A percentile compares a stretch with the other conserved stretches of the same genome.
These are phyloP conservation scores for Tenualosa ilisha DNA, from an alignment of 2,797 vertebrate genomes.

Conservation along the genomic window DNA sequence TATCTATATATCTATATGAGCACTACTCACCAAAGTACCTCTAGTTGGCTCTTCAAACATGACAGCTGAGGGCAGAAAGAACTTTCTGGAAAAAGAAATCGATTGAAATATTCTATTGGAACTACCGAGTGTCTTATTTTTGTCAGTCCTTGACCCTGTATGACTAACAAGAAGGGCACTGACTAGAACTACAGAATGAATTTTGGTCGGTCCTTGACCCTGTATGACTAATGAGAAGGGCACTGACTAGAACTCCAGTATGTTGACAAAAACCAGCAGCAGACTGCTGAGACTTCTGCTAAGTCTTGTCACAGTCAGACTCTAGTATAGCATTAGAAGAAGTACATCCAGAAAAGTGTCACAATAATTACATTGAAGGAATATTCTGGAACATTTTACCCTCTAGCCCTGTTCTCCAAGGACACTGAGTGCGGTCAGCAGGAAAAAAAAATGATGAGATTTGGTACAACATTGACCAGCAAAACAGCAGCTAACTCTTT, in stretches of 20 bases:
- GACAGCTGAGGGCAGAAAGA: background rate
- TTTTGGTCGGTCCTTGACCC: background rate
- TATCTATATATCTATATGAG: slow-evolving; percentile 24
- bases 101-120: background rate
- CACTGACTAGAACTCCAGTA: background rate
- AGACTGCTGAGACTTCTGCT: no score
- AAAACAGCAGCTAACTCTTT: no score
- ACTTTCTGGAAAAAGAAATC: slow-evolving; percentile 1
- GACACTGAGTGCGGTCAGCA: no score
- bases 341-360: no score
- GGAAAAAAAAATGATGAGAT: no score
- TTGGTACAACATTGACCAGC: no score
- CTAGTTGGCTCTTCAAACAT: background rate
- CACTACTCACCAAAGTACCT: background rate
- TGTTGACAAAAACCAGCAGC: background rate
- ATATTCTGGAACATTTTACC: no score
- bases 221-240: background rate
- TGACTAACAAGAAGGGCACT: background rate
- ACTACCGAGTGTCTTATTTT: background rate
- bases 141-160: background rate
- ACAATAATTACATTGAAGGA: no score
- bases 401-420: no score
- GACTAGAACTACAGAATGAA: background rate
- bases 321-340: no score
- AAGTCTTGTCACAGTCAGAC: no score